Evolutionary conservation across 2,888 invertebrate genomes (phyloP), one percentile per base, ranked within the genome.

Genomic region (Zaprionus lineosus): DNA sequence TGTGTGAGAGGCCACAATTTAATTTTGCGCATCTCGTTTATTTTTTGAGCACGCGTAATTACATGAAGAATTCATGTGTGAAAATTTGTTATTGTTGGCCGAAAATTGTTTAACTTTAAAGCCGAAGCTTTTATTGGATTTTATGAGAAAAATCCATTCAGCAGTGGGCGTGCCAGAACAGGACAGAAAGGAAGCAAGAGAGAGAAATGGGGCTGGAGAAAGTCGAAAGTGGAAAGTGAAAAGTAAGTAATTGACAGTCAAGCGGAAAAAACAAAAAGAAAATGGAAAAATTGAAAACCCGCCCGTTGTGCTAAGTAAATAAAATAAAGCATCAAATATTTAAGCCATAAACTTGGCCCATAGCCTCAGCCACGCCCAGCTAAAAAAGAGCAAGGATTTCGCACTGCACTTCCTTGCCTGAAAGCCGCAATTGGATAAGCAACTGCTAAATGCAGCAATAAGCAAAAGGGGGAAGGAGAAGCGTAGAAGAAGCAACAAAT

Each of bases 41-140:
- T 59, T 69, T n/a, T 64, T 76, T 65, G 56, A 43, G 34, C 59
- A 66, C 62, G 65, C 86, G 65, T 76, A 83, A 84, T 85, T 74
- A 81, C 76, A 72, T 81, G 43, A 71, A 69, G 65, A 64, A 75
- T 76, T 76, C 84, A 79, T 69, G 67, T 64, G 75, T 59, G 57
- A 50, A 65, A 73, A 65, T 56, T 44, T 44, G 28, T 52, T 43
- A 29, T 53, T 59, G 44, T 36, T 59, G 19, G 29, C 24, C 12
- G 11, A 34, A 51, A 52, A 41, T 16, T 64, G 40, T 46, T 26
- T 8, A 37, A 39, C 48, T 55, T 50, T 29, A 36, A 58, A 16
- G 31, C 14, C 5, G 7, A 41, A 24, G 33, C 14, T 40, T 53
- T 53, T 51, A 55, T 53, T 58, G 47, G 19, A 50, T 53, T 44